phyloP scores from a whole-genome alignment of 92 coral and sea anemone species.

The Epizoanthus fatuus region DNA sequence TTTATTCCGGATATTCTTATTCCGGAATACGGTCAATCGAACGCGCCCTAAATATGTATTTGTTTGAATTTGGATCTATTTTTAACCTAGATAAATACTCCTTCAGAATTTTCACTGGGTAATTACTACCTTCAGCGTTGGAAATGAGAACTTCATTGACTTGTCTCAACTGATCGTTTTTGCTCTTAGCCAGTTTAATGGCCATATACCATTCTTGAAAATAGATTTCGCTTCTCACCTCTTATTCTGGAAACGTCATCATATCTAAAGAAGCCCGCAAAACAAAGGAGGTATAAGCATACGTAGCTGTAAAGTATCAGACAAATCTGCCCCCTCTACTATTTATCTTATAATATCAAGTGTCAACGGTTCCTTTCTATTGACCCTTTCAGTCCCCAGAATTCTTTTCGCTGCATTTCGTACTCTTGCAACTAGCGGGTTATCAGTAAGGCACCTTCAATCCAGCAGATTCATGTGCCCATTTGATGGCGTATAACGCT shows the following conservation, averaged over 20 bases:
- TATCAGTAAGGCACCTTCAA: conserved; percentile 21
- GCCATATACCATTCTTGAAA: too few species aligned
- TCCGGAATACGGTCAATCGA: background rate
- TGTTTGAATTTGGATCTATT: background rate
- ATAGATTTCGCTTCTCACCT: background rate
- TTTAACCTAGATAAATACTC: background rate
- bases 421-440: conserved; percentile 2
- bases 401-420: conserved; percentile 26
- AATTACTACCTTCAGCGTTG: too few species aligned
- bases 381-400: too few species aligned
- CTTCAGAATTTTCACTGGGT: too few species aligned
- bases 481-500: conserved; percentile 56
- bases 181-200: too few species aligned
- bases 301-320: conserved; percentile 9
- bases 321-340: conserved; percentile 21
- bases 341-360: conserved; percentile 36
- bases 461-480: conserved; percentile 49
- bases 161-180: too few species aligned
- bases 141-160: too few species aligned
- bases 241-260: conserved; percentile 43
- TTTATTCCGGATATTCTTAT: too few species aligned
- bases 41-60: conserved; percentile 2
- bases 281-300: too few species aligned
- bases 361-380: conserved; percentile 21
- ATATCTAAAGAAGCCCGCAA: too few species aligned